These are phyloP conservation scores for Branchellion lobata DNA, from an alignment of 2,888 invertebrate genomes.

Conservation along the genomic window DNA sequence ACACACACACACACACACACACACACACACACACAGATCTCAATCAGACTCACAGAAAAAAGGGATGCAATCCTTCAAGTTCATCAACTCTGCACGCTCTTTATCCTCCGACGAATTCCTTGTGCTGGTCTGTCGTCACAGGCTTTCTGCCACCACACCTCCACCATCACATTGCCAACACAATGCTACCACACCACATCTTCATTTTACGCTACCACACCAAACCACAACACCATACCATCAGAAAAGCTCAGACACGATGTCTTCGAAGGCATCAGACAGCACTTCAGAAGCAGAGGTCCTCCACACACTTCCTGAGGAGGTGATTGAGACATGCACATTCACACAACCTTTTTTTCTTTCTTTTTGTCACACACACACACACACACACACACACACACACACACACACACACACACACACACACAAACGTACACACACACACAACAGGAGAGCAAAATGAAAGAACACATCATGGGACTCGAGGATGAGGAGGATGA, in stretches of 20 bases:
- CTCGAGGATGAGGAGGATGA: conserved; percentile 1
- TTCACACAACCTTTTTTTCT: no score
- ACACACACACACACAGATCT: neutral
- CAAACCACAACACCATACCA: neutral
- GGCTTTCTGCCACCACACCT: no score
- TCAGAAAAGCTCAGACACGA: conserved; percentile 4
- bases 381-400: no score
- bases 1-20: conserved; percentile 1
- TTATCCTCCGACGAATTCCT: neutral
- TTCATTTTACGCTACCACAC: neutral
- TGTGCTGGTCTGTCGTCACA: neutral
- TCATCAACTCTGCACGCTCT: neutral
- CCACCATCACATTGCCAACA: neutral
- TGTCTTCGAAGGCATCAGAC: conserved; percentile 7
- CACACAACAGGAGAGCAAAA: no score
- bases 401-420: no score
- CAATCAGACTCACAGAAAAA: conserved; percentile 1
- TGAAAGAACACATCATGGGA: neutral
- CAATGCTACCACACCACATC: neutral
- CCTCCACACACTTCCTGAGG: neutral
- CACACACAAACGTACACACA: no score
- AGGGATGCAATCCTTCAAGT: neutral
- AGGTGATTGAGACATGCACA: no score
- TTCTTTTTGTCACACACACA: no score
- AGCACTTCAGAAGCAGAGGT: conserved; percentile 11